Conservation (phyloP, 2,797 vertebrate species). For the Pagetopsis macropterus region DNA sequence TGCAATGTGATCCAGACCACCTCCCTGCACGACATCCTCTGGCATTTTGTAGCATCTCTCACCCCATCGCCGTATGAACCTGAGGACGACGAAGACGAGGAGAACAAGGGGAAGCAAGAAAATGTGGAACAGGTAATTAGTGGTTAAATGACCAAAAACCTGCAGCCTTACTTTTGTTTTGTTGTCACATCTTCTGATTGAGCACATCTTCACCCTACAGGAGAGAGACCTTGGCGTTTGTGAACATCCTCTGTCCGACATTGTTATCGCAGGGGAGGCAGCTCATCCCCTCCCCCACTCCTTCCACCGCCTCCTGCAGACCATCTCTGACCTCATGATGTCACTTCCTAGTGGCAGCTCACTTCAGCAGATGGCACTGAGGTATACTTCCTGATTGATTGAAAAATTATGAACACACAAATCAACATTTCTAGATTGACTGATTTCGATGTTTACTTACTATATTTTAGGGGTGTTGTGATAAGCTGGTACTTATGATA, state of each 20-base stretch:
- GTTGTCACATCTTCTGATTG: slow-evolving; percentile 6
- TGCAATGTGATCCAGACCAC: slow-evolving; percentile 99
- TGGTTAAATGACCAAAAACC: background rate
- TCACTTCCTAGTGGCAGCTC: slow-evolving; percentile 97
- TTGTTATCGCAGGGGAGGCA: slow-evolving; percentile 97
- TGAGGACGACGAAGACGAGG: slow-evolving; percentile 97
- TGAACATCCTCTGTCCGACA: slow-evolving; percentile 97
- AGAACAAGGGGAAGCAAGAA: slow-evolving; percentile 97
- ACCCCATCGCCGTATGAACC: slow-evolving; percentile 95
- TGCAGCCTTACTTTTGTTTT: background rate
- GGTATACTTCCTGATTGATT: slow-evolving; percentile 77
- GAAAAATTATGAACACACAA: background rate
- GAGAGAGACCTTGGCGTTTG: slow-evolving; percentile 97
- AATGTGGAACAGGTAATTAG: slow-evolving; percentile 89
- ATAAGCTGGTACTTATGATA: too few relatives aligned
- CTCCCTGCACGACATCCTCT: slow-evolving; percentile 97
- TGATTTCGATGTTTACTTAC: background rate
- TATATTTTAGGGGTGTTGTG: too few relatives aligned
- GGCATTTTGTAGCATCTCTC: slow-evolving; percentile 98
- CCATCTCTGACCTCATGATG: slow-evolving; percentile 99
- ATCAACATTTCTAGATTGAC: background rate
- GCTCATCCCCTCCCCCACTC: slow-evolving; percentile 98
- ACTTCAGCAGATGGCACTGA: slow-evolving; percentile 98
- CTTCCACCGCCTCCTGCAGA: slow-evolving; percentile 97
- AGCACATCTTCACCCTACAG: slow-evolving; percentile 69